Evolutionary conservation across 2,113 vertebrate genomes (phyloP), one percentile per base, ranked within the genome.

Genomic region (Struthidea cinerea): DNA sequence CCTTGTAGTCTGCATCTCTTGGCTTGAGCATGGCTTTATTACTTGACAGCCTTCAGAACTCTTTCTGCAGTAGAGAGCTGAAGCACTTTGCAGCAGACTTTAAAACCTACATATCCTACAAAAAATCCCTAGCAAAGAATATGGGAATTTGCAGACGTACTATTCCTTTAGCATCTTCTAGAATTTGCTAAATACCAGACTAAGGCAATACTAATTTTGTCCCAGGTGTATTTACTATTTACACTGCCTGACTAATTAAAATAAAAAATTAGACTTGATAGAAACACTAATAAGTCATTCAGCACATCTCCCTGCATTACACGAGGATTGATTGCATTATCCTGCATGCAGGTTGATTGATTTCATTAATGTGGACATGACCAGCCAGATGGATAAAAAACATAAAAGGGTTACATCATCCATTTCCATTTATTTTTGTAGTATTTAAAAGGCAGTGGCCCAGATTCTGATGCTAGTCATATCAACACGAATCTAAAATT

Each of bases 281-380:
- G 44, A 81, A 94, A 87, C 13, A 15, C 70, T 77, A 61, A 16
- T 71, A 96, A 93, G 81, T 63, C 67, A 65, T 67, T 91, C 77
- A 81, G 75, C 78, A 83, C 47, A 87, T 71, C 55, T 77, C 76
- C 16, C 56, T 65, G 70, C 47, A 82, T 90, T 86, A 53, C 63
- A 65, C 12, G 13, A 94, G 83, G 81, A 78, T 24, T 93, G 84
- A 93, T 8, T 93, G 57, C 63, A 85, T 95, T 96, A 87, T 42
- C 67, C 49, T 37, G 18, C 75, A 67, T 84, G 91, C 60, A 85
- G 74, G 84, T 27, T 96, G 94, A 96, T 52, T 93, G 75, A 96
- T 92, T 96, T 94, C 95, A 94, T 96, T 96, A 95, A 87, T 73
- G 74, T 78, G 70, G 83, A 77, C 90, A 83, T 87, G 87, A 95